A percentile compares a stretch with the other conserved stretches of the same genome.
Evolutionary conservation across 2,888 invertebrate species (phyloP).

Genomic region (Tetropium fuscum): DNA sequence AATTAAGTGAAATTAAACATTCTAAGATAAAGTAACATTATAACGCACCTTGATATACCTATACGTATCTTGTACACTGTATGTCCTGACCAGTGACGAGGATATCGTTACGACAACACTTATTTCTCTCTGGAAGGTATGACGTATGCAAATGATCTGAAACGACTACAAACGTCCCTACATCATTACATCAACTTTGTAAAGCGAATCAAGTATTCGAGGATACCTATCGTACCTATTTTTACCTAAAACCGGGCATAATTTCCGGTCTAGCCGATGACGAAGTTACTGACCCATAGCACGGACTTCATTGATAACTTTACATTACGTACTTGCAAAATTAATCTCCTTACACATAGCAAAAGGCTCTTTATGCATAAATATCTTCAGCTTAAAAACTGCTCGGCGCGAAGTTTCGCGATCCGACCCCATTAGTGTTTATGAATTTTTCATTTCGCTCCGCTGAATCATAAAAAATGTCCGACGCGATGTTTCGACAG

Average conservation of each 20-base stretch:
- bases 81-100: neutral
- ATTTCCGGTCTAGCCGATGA: no score
- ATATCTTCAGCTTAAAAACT: constrained; percentile 4
- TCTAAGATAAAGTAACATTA: no score
- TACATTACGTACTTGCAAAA: constrained; percentile 1
- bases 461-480: constrained; percentile 8
- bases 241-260: no score
- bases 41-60: neutral
- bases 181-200: no score
- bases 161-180: no score
- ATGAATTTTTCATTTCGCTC: constrained; percentile 18
- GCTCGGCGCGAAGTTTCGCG: neutral
- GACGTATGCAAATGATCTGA: constrained; percentile 1
- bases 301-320: neutral
- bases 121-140: neutral
- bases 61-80: neutral
- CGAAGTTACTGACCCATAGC: no score
- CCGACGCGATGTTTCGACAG: constrained; percentile 8
- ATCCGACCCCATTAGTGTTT: constrained; percentile 13
- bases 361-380: constrained; percentile 21
- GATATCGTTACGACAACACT: neutral
- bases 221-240: no score
- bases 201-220: no score
- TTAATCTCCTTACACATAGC: constrained; percentile 7
- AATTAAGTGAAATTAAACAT: no score